phyloP scores from a whole-genome alignment of 2,113 vertebrate species.

The Perca flavescens region DNA sequence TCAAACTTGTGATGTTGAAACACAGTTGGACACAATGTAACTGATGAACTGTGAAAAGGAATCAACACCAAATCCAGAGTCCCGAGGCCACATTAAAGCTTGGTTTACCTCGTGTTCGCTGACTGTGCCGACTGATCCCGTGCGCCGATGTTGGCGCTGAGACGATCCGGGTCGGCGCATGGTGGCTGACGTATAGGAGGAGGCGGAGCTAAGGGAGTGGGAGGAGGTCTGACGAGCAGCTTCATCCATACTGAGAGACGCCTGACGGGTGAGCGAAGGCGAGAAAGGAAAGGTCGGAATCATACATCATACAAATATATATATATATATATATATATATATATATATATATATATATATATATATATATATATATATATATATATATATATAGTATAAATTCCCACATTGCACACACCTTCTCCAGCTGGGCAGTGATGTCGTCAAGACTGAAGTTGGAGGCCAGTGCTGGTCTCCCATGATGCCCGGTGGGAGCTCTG shows the following conservation, averaged over 20 bases:
- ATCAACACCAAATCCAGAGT: not conserved
- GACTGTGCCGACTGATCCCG: slow-evolving; percentile 95
- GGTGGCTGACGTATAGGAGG: slow-evolving; percentile 72
- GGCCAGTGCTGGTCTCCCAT: slow-evolving; percentile 81
- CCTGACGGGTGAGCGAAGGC: slow-evolving; percentile 59
- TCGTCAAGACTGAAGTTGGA: slow-evolving; percentile 96
- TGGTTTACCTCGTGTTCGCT: slow-evolving; percentile 89
- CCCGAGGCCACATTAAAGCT: not conserved
- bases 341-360: not conserved
- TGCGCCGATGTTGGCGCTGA: slow-evolving; percentile 89
- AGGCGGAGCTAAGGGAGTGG: slow-evolving; percentile 76
- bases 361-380: not conserved
- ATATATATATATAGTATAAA: not conserved
- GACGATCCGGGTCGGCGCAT: slow-evolving; percentile 82
- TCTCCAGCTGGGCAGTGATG: slow-evolving; percentile 97
- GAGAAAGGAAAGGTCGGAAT: not conserved
- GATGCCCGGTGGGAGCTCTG: slow-evolving; percentile 61
- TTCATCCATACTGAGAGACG: slow-evolving; percentile 98
- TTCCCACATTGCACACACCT: slow-evolving; percentile 64
- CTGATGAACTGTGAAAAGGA: not conserved
- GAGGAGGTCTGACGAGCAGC: slow-evolving; percentile 91
- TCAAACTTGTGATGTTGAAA: not conserved
- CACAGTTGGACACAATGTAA: not conserved
- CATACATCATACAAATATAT: not conserved
- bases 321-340: not conserved